Evolutionary conservation across 2,888 invertebrate species (phyloP).

Genomic region (Aspidapion aeneum): DNA sequence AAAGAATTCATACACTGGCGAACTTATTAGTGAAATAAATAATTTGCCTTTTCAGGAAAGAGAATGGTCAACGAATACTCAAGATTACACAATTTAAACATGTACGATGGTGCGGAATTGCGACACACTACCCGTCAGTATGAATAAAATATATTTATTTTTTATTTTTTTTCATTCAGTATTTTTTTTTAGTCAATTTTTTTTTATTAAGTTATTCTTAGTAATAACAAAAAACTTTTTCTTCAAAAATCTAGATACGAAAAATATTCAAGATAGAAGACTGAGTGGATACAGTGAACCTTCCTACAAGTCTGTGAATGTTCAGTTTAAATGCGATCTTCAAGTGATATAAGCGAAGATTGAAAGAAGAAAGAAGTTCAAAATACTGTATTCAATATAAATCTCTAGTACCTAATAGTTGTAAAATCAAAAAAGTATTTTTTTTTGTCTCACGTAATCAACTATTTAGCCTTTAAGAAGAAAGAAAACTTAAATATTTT

Average conservation of each 20-base stretch:
- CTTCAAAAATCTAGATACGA: slow-evolving; percentile 39
- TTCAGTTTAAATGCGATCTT: slow-evolving; percentile 45
- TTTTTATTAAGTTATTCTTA: no score
- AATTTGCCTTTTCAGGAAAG: slow-evolving; percentile 53
- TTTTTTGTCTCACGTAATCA: no score
- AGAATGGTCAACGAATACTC: slow-evolving; percentile 72
- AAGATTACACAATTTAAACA: slow-evolving; percentile 69
- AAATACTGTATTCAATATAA: slow-evolving; percentile 2
- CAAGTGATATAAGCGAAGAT: slow-evolving; percentile 16
- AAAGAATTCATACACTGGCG: no score
- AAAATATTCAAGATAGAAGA: slow-evolving; percentile 44
- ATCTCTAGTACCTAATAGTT: no score
- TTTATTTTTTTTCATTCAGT: no score
- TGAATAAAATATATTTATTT: no score
- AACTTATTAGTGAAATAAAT: no score
- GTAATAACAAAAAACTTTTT: slow-evolving; percentile 19
- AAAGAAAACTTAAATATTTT: no score
- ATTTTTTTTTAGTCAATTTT: no score
- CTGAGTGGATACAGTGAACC: slow-evolving; percentile 39
- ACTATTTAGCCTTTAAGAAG: no score
- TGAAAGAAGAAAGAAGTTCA: slow-evolving; percentile 26
- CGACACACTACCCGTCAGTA: slow-evolving; percentile 75
- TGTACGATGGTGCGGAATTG: slow-evolving; percentile 72
- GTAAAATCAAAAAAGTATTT: no score
- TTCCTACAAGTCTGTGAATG: slow-evolving; percentile 46